A percentile compares a stretch with the other conserved stretches of the same genome.
Evolutionary conservation across 2,797 vertebrate species (phyloP).

Genomic region (Anisognathus igniventris): DNA sequence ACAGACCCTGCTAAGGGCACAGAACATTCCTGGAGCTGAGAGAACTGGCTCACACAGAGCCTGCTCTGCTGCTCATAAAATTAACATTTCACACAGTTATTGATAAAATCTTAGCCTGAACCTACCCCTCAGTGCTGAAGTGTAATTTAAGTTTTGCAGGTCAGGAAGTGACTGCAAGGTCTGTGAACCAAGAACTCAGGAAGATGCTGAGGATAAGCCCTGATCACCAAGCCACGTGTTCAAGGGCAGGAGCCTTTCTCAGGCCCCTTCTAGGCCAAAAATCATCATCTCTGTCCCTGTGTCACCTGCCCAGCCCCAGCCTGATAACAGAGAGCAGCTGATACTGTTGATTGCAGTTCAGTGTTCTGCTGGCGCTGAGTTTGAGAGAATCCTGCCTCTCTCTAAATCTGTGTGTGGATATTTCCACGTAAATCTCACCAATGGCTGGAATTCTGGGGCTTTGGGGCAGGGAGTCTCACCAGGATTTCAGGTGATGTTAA

Average conservation of each 20-base stretch:
- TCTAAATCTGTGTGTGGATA: background rate
- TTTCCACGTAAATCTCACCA: conserved; percentile 12
- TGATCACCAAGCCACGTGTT: background rate
- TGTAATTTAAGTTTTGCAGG: background rate
- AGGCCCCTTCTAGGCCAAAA: background rate
- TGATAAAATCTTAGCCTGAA: background rate
- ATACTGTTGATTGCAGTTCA: background rate
- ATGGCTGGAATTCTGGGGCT: conserved; percentile 10
- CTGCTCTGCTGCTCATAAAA: background rate
- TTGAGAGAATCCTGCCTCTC: background rate
- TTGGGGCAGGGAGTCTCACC: background rate
- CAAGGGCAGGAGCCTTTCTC: background rate
- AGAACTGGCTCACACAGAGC: rapidly evolving
- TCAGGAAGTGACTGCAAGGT: background rate
- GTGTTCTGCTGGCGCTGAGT: background rate
- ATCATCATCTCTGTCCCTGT: background rate
- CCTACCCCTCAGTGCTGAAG: background rate
- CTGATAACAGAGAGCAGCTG: background rate
- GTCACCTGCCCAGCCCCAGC: background rate
- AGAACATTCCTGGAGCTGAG: background rate
- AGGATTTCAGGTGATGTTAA: background rate
- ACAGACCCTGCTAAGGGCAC: background rate
- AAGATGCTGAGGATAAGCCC: background rate
- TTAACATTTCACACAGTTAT: background rate
- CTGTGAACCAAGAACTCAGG: background rate